Conservation (phyloP, 1,140 invertebrate genomes). For the Arion vulgaris region DNA sequence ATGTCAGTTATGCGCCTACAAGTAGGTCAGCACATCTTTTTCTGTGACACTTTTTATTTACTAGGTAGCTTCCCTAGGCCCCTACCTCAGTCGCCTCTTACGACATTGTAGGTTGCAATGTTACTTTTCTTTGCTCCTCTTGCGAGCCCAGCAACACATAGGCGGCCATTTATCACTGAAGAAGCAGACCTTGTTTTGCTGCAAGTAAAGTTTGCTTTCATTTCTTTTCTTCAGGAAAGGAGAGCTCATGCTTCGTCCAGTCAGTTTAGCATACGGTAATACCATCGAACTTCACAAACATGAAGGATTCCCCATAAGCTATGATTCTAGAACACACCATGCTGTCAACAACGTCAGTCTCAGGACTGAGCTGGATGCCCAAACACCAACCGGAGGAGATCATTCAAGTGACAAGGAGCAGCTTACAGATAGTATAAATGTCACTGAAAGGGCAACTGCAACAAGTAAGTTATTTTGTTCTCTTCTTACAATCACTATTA, state of each 20-base stretch:
- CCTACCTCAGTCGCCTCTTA: too few relatives aligned
- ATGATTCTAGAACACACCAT: slow-evolving; percentile 65
- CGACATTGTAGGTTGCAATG: too few relatives aligned
- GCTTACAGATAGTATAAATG: slow-evolving; percentile 74
- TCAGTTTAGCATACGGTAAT: slow-evolving; percentile 80
- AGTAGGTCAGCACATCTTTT: too few relatives aligned
- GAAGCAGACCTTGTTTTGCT: too few relatives aligned
- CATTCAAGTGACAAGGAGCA: slow-evolving; percentile 76
- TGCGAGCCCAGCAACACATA: too few relatives aligned
- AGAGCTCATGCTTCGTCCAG: slow-evolving; percentile 60
- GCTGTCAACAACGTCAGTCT: slow-evolving; percentile 75
- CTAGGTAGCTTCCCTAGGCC: too few relatives aligned
- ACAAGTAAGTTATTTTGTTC: slow-evolving; percentile 68
- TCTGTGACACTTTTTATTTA: too few relatives aligned
- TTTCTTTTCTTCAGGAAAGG: slow-evolving; percentile 48
- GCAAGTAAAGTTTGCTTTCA: too few relatives aligned
- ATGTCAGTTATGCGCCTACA: too few relatives aligned
- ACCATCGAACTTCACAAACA: slow-evolving; percentile 77
- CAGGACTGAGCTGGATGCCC: slow-evolving; percentile 74
- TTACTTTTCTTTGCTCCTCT: too few relatives aligned
- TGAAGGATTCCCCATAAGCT: slow-evolving; percentile 61
- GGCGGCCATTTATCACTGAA: too few relatives aligned
- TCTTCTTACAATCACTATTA: not conserved
- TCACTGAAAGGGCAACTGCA: slow-evolving; percentile 70
- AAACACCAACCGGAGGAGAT: slow-evolving; percentile 52